Evolutionary conservation across 2,888 invertebrate species (phyloP), one percentile per base, ranked within the genome.

Genomic region (Gnatocerus cornutus): DNA sequence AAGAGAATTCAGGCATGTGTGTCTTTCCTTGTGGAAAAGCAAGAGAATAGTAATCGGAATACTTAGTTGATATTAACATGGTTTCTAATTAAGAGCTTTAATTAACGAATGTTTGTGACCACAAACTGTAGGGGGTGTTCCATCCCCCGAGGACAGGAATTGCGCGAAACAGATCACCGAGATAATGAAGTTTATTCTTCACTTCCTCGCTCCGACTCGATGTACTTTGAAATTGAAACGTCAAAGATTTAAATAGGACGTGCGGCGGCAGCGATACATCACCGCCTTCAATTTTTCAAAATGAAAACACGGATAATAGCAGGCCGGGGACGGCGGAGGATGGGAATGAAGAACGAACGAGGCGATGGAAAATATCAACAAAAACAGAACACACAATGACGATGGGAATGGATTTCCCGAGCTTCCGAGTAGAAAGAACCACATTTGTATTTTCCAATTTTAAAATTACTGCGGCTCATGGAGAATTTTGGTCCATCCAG

Each of bases 131-230:
- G 46, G 48, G 45, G 27, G 39, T 13, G 21, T 29, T 41, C 41
- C 33, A 4, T 46, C 33, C 56, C 45, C 45, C n/a, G 37, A 48
- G 65, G 65, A 65, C 56, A 56, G 56, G 50, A 56, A 65, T 56
- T 37, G 65, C 56, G 56, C 67, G 67, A 52, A 69, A 69, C 63
- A 58, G 69, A 69, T 69, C 63, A 39, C 50, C 50, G 50, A 48
- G 69, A 64, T 69, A 69, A 69, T 64, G 64, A 69, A 53, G 69
- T 69, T 69, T 69, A 69, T 69, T 69, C 69, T 64, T 63, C 61
- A 55, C 55, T 46, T 48, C 61, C 12, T 41, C 33, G 30, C 39
- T 48, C 43, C 14, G 37, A 43, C 50, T 67, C 58, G 65, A 65
- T 56, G 65, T 56, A 16, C 56, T 65, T 56, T 56, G 65, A 65